phyloP scores from a whole-genome alignment of 2,797 vertebrate species.

The Halcyon chelicuti region DNA sequence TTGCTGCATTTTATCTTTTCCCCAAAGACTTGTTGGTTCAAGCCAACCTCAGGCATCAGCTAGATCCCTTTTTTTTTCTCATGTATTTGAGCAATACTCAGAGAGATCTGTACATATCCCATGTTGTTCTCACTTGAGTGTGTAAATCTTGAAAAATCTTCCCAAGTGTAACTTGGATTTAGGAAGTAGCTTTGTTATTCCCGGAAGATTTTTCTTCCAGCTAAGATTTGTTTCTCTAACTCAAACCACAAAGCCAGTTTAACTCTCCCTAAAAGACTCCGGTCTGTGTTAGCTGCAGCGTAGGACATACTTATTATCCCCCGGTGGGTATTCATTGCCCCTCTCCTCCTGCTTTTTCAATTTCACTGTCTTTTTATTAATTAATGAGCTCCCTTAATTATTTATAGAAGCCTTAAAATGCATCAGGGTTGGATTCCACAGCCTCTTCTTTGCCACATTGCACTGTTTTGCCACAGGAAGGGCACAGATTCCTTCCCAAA shows the following conservation, averaged over 20 bases:
- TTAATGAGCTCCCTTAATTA: conserved; percentile 59
- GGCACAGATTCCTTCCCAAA: neutral
- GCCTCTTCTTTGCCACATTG: neutral
- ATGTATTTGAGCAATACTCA: neutral
- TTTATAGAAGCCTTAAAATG: conserved; percentile 46
- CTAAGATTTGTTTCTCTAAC: conserved; percentile 66
- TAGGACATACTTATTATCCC: conserved; percentile 45
- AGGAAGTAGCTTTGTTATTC: conserved; percentile 58
- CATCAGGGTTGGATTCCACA: neutral
- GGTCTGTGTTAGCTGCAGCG: conserved; percentile 39
- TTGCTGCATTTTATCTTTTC: conserved; percentile 61
- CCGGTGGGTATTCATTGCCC: conserved; percentile 27
- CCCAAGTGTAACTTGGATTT: conserved; percentile 46
- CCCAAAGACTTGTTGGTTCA: conserved; percentile 45
- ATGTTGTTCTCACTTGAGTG: conserved; percentile 30
- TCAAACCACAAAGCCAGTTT: conserved; percentile 66
- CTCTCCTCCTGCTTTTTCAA: conserved; percentile 49
- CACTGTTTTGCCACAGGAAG: neutral
- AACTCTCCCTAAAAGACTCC: conserved; percentile 57
- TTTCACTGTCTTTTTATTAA: conserved; percentile 57
- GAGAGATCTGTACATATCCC: neutral
- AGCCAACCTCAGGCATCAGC: conserved; percentile 17
- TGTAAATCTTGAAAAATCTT: conserved; percentile 69
- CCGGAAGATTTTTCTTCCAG: conserved; percentile 51
- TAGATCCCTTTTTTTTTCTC: neutral